Conservation (phyloP, 2,888 invertebrate genomes). For the Drosophila phalerata region DNA sequence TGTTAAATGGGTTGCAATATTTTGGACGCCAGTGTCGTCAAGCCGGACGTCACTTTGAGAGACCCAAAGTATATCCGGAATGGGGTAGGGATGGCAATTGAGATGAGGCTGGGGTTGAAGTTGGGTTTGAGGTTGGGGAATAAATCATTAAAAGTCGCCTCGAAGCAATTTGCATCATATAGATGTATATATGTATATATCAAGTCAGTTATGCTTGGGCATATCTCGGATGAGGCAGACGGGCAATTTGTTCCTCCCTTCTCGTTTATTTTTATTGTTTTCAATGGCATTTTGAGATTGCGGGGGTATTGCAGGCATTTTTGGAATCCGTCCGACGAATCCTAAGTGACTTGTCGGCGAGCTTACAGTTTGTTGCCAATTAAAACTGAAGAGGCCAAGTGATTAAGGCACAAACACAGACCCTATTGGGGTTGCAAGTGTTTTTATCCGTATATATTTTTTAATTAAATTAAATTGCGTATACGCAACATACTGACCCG, state of each 20-base stretch:
- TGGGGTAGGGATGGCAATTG: neutral
- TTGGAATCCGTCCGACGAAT: slow-evolving; percentile 41
- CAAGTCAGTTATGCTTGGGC: slow-evolving; percentile 41
- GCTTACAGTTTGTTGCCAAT: slow-evolving; percentile 78
- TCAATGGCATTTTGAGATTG: slow-evolving; percentile 46
- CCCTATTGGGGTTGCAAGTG: slow-evolving; percentile 31
- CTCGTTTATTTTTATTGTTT: slow-evolving; percentile 66
- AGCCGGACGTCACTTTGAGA: slow-evolving; percentile 31
- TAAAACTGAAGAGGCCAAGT: slow-evolving; percentile 79
- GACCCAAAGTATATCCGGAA: slow-evolving; percentile 13
- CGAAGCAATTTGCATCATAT: slow-evolving; percentile 35
- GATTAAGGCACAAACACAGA: slow-evolving; percentile 60
- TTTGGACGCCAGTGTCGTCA: slow-evolving; percentile 33
- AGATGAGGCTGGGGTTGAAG: neutral
- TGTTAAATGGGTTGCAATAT: slow-evolving; percentile 49
- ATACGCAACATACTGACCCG: slow-evolving; percentile 56
- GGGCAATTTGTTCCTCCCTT: slow-evolving; percentile 32
- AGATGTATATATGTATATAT: neutral
- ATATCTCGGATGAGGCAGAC: slow-evolving; percentile 49
- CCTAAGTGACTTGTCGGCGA: slow-evolving; percentile 64
- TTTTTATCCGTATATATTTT: slow-evolving; percentile 25
- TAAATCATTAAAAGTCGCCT: slow-evolving; percentile 54
- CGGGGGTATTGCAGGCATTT: slow-evolving; percentile 47
- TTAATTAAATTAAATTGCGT: slow-evolving; percentile 81
- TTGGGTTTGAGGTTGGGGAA: neutral